Evolutionary conservation across 2,113 vertebrate genomes (phyloP), one percentile per base, ranked within the genome.

Genomic region (Tenebrosternarchus preto): DNA sequence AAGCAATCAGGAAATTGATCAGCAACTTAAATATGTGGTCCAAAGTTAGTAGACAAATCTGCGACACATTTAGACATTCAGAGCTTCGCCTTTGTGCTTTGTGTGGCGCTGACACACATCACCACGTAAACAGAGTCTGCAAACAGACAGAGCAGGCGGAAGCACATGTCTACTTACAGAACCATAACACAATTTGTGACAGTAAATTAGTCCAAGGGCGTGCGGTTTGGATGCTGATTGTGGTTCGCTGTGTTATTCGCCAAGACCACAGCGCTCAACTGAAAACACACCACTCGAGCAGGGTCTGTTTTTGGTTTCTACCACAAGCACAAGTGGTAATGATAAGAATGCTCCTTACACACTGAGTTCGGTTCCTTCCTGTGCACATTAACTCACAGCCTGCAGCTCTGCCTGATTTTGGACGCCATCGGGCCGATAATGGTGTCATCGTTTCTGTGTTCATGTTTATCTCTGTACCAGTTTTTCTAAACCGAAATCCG

Each of bases 161-260:
- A 88, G 87, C 85, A 78, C 81, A 83, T 82, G 70, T 85, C 85
- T 86, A 88, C 86, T 83, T 72, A 88, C 86, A 85, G 85, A 91
- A 91, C 90, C 87, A 89, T 88, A 91, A 88, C 87, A 86, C 84
- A 85, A 90, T 89, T 91, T 88, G 89, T 84, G 87, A 89, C 89
- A 88, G 86, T 0, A 31, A 60, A 81, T 74, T 5, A 43, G 84
- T 85, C 90, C 87, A 87, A 83, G 86, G n/a, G 55, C 71, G 76
- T 91, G 90, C 68, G 90, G 89, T 91, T 89, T 89, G 79, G 82
- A 86, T 84, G 46, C 60, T 89, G 89, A 90, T 90, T 92, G 89
- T 86, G 89, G 89, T 84, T 90, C 88, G 87, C 88, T 84, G 85
- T 88, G 85, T 92, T 91, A 86, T 89, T 92, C 88, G 89, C 86